These are phyloP conservation scores for Chromoteleia sp. DNA, from an alignment of 2,888 invertebrate genomes.

Conservation along the genomic window DNA sequence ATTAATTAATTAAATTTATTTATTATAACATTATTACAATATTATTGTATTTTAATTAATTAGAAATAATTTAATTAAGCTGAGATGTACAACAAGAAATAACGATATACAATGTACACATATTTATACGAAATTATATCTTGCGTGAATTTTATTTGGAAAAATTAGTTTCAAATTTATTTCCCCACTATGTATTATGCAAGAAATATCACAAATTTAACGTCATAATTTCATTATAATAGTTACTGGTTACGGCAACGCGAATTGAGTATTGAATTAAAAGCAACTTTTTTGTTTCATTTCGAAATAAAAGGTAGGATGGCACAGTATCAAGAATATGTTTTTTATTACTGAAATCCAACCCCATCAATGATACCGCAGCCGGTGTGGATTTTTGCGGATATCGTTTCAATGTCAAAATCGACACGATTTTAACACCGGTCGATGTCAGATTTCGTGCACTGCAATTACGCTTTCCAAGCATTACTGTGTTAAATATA, in stretches of 20 bases:
- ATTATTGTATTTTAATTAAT: too few species aligned
- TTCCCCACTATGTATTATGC: too few species aligned
- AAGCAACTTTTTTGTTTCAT: neutral
- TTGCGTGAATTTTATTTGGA: too few species aligned
- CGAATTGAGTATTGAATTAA: constrained; percentile 7
- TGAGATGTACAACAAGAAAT: too few species aligned
- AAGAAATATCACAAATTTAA: too few species aligned
- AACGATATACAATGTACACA: too few species aligned
- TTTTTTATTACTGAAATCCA: constrained; percentile 45
- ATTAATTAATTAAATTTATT: too few species aligned
- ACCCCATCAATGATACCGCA: constrained; percentile 48
- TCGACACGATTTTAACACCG: constrained; percentile 29
- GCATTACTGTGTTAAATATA: neutral
- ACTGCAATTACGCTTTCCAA: constrained; percentile 22
- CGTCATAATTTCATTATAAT: too few species aligned
- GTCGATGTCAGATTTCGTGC: constrained; percentile 27
- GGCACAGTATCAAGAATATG: constrained; percentile 15
- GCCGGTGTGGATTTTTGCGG: constrained; percentile 41
- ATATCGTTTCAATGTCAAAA: constrained; percentile 51
- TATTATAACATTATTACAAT: too few species aligned
- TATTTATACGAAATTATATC: too few species aligned
- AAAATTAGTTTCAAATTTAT: too few species aligned
- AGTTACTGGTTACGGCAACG: neutral
- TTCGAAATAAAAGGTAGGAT: constrained; percentile 11
- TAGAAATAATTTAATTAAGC: too few species aligned